Percentiles rank a stretch among this genome's conserved stretches.
Evolutionary conservation across 2,113 vertebrate genomes (phyloP).

Genomic region (Chaetops frenatus): DNA sequence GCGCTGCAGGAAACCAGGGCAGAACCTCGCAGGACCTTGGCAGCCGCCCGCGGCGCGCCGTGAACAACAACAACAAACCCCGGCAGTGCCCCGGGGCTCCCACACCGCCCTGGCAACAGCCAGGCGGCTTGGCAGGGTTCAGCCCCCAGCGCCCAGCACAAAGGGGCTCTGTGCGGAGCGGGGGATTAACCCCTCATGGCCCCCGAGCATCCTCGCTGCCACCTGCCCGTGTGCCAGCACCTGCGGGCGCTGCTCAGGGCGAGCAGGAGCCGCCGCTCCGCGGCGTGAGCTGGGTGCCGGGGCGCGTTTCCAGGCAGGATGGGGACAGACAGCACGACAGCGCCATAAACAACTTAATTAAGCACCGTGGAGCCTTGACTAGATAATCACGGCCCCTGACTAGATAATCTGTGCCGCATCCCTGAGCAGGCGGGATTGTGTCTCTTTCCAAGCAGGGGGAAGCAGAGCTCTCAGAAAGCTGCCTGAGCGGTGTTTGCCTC

Average conservation of each 20-base stretch:
- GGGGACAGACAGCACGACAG: background rate
- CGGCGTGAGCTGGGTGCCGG: accelerated
- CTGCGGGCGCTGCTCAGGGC: too few relatives aligned
- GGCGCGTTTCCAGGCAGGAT: background rate
- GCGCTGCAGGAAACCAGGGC: background rate
- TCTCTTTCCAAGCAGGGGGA: background rate
- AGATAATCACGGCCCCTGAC: background rate
- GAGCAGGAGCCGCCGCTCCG: background rate
- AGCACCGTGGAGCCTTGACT: background rate
- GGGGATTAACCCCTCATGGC: accelerated
- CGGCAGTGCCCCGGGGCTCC: background rate
- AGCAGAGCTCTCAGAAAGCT: background rate
- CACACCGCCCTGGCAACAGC: background rate
- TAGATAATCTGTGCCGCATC: background rate
- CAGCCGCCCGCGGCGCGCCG: accelerated
- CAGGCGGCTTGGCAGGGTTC: background rate
- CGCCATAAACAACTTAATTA: background rate
- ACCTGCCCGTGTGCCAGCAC: accelerated
- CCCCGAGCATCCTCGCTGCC: background rate
- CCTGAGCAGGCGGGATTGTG: background rate
- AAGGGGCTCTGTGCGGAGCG: background rate
- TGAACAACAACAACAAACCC: background rate
- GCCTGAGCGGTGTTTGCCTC: background rate
- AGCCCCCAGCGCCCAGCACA: accelerated
- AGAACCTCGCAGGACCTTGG: background rate